phyloP scores from a whole-genome alignment of 2,113 vertebrate species.

The Phainopepla nitens region DNA sequence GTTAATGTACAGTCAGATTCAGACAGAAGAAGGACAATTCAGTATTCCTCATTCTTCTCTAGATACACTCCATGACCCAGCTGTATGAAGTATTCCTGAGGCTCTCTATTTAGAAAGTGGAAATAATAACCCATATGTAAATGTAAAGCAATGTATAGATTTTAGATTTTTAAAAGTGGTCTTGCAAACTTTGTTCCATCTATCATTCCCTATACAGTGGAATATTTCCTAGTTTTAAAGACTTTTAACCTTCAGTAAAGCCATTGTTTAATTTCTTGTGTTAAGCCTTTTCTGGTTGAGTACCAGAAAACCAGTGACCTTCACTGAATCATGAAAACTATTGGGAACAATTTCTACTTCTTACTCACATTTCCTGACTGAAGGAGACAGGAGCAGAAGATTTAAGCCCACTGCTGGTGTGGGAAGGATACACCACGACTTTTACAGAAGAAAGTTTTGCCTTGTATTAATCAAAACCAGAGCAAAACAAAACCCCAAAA shows the following conservation, averaged over 20 bases:
- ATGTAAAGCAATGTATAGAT: not conserved
- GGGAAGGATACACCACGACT: not conserved
- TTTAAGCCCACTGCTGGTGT: not conserved
- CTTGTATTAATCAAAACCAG: not conserved
- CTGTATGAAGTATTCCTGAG: not conserved
- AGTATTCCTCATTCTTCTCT: not conserved
- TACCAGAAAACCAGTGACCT: constrained; percentile 22
- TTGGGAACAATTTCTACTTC: not conserved
- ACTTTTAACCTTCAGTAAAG: not conserved
- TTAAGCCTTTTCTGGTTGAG: constrained; percentile 4
- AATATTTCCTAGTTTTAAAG: not conserved
- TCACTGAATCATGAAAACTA: constrained; percentile 5
- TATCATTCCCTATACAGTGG: not conserved
- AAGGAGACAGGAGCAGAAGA: not conserved
- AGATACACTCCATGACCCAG: not conserved
- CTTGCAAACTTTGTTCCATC: not conserved
- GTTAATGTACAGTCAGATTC: not conserved
- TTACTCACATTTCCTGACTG: not conserved
- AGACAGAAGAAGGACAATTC: not conserved
- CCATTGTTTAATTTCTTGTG: not conserved
- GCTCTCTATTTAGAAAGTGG: not conserved
- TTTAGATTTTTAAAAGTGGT: not conserved
- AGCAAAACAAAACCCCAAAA: not conserved
- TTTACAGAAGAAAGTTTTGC: not conserved
- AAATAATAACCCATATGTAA: not conserved